phyloP scores from a whole-genome alignment of 1,140 invertebrate species.

The Pemphigus obesinymphae region DNA sequence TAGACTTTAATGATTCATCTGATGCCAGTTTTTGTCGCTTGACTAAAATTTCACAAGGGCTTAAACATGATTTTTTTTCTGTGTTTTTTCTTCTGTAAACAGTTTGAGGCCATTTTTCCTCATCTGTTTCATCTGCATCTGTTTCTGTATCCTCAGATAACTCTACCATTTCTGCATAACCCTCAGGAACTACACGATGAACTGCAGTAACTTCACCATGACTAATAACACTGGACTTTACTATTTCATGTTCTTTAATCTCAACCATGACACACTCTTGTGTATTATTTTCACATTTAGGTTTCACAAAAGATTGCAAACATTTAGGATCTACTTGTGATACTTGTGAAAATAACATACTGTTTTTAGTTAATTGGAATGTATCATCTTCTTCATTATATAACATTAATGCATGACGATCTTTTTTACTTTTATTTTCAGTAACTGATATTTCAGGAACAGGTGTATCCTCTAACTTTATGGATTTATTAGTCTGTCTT shows the following conservation, averaged over 20 bases:
- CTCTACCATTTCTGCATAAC: slow-evolving; percentile 54
- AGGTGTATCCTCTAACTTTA: background rate
- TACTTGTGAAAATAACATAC: slow-evolving; percentile 65
- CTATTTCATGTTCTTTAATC: slow-evolving; percentile 57
- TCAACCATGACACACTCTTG: slow-evolving; percentile 55
- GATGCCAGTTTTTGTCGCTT: slow-evolving; percentile 46
- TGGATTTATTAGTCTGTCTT: background rate
- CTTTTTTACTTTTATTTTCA: background rate
- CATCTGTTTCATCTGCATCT: slow-evolving; percentile 55
- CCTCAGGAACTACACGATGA: slow-evolving; percentile 7
- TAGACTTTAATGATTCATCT: slow-evolving; percentile 43
- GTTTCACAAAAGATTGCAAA: background rate
- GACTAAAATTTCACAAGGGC: slow-evolving; percentile 46
- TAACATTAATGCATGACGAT: background rate
- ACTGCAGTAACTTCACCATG: slow-evolving; percentile 26
- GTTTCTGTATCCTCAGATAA: slow-evolving; percentile 57
- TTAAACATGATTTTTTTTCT: slow-evolving; percentile 39
- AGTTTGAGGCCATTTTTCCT: slow-evolving; percentile 50
- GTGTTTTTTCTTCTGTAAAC: slow-evolving; percentile 44
- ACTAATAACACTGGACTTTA: slow-evolving; percentile 52
- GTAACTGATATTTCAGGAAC: slow-evolving; percentile 17
- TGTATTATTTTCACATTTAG: slow-evolving; percentile 21
- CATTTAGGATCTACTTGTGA: slow-evolving; percentile 52
- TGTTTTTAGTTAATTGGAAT: slow-evolving; percentile 61
- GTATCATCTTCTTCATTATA: slow-evolving; percentile 51